Conservation (phyloP, 2,888 invertebrate genomes). For the Anodontia alba region DNA sequence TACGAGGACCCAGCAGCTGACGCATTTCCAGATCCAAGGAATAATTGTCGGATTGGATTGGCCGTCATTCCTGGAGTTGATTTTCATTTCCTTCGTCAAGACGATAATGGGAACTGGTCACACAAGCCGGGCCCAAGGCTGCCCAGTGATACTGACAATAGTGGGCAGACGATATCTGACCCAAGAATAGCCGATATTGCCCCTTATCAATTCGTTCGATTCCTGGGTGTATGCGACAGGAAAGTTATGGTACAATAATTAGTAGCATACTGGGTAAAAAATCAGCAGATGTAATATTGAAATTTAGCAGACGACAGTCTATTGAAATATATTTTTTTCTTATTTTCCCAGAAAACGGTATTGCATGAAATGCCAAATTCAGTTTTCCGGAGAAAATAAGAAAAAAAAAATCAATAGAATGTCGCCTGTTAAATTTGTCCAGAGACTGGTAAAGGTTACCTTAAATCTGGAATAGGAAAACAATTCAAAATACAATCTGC, state of each 20-base stretch:
- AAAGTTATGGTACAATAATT: constrained; percentile 22
- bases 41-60: constrained; percentile 33
- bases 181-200: constrained; percentile 43
- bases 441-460: no score
- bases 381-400: no score
- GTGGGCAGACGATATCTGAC: constrained; percentile 29
- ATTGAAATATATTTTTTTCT: no score
- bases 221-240: constrained; percentile 32
- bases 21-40: background rate
- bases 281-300: no score
- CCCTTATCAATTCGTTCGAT: constrained; percentile 43
- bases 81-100: constrained; percentile 51
- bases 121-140: constrained; percentile 48
- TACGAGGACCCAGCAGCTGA: background rate
- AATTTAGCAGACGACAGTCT: no score
- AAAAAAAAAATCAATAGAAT: no score
- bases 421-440: no score
- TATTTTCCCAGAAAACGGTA: no score
- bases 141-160: constrained; percentile 44
- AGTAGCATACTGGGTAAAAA: no score
- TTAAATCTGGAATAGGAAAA: no score
- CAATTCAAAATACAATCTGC: no score
- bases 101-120: constrained; percentile 37
- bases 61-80: constrained; percentile 55
- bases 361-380: no score